phyloP scores from a whole-genome alignment of 1,140 invertebrate species.

The Elymnias hypermnestra region DNA sequence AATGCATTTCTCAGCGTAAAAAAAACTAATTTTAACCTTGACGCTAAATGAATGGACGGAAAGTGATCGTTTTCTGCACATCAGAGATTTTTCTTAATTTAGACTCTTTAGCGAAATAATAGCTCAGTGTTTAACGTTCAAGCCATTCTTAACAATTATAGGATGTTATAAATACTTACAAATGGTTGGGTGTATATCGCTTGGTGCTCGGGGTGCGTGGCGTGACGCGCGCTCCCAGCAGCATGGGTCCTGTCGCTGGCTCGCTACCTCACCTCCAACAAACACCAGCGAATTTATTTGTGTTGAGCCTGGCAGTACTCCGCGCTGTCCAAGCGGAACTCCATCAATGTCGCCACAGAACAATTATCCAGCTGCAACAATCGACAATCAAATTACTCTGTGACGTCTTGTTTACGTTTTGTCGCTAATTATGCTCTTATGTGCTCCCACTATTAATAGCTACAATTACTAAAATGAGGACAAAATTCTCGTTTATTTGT shows the following conservation, averaged over 20 bases:
- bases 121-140: no score
- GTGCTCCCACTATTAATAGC: conserved; percentile 8
- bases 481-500: conserved; percentile 9
- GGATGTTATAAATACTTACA: no score
- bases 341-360: conserved; percentile 91
- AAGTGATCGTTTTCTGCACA: no score
- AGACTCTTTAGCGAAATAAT: no score
- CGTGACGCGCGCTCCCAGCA: conserved; percentile 47
- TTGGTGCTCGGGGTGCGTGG: conserved; percentile 37
- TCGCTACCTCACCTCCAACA: no score
- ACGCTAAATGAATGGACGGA: no score
- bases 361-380: conserved; percentile 72
- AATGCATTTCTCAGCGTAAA: no score
- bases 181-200: conserved; percentile 48
- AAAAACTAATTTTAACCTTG: no score
- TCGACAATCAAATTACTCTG: conserved; percentile 10
- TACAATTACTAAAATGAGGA: conserved; percentile 4
- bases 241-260: conserved; percentile 61
- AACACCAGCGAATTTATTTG: conserved; percentile 84
- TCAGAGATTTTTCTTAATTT: no score
- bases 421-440: conserved; percentile 8
- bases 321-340: conserved; percentile 96
- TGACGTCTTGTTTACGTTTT: conserved; percentile 9
- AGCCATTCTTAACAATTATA: no score
- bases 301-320: conserved; percentile 98